A percentile compares a stretch with the other conserved stretches of the same genome.
Conservation (phyloP, 2,888 invertebrate species). For the Drosophila gaucha region DNA sequence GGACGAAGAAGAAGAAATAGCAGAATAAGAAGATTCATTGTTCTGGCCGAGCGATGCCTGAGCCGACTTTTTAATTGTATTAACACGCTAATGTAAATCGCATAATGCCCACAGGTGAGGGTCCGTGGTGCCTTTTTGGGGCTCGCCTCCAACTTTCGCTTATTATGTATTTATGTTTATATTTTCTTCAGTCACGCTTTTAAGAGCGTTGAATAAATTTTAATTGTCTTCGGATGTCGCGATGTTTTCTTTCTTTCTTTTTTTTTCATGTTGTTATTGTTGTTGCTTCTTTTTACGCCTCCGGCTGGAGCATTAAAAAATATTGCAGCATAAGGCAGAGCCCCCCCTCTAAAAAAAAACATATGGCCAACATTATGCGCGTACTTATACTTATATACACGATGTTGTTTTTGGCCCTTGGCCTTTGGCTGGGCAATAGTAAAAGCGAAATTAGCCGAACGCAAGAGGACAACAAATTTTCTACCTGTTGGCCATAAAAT, state of each 20-base stretch:
- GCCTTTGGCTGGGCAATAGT: constrained; percentile 60
- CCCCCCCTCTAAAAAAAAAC: constrained; percentile 14
- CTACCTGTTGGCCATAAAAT: constrained; percentile 82
- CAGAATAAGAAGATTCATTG: constrained; percentile 52
- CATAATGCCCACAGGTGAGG: constrained; percentile 51
- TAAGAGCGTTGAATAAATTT: constrained; percentile 75
- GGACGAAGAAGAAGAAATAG: background rate
- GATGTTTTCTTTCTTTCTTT: no score
- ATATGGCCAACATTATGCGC: constrained; percentile 60
- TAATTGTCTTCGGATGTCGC: constrained; percentile 77
- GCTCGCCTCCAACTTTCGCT: constrained; percentile 48
- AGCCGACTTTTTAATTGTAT: constrained; percentile 77
- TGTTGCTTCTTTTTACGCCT: constrained; percentile 43
- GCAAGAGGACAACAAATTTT: constrained; percentile 73
- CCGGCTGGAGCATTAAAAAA: constrained; percentile 71
- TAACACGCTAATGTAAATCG: constrained; percentile 79
- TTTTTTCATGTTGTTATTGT: constrained; percentile 36
- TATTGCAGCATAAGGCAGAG: constrained; percentile 47
- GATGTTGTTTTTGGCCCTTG: constrained; percentile 45
- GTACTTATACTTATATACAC: constrained; percentile 51
- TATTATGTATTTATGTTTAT: constrained; percentile 75
- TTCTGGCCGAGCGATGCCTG: constrained; percentile 31
- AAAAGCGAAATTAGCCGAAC: constrained; percentile 77
- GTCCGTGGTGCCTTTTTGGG: background rate
- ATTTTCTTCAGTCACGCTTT: constrained; percentile 51